phyloP scores from a whole-genome alignment of 2,113 vertebrate genomes.

The Leptobrachium ailaonicum region DNA sequence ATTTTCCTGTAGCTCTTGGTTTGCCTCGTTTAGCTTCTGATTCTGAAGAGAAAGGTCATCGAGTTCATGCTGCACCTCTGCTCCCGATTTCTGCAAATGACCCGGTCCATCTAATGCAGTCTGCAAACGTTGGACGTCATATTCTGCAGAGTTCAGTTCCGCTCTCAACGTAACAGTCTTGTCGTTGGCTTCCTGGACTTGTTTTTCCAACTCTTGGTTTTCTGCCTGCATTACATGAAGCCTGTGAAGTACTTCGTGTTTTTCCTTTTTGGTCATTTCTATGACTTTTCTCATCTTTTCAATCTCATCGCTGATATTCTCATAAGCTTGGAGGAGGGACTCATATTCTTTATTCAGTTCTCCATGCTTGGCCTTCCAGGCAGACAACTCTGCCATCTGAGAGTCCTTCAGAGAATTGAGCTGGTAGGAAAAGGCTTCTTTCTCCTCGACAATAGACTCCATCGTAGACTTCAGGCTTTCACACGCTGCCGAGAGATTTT shows the following conservation, averaged over 20 bases:
- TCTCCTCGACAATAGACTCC: slow-evolving; percentile 84
- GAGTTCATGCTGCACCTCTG: slow-evolving; percentile 56
- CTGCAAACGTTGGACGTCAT: slow-evolving; percentile 67
- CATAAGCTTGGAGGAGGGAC: slow-evolving; percentile 80
- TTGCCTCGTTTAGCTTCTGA: slow-evolving; percentile 66
- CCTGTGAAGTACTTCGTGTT: slow-evolving; percentile 73
- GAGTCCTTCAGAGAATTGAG: slow-evolving; percentile 83
- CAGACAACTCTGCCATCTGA: slow-evolving; percentile 80
- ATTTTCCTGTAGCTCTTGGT: slow-evolving; percentile 58
- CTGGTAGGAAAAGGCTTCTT: slow-evolving; percentile 83
- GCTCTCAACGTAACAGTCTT: slow-evolving; percentile 69
- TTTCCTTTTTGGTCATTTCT: slow-evolving; percentile 74
- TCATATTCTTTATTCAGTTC: slow-evolving; percentile 86
- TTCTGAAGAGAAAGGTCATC: slow-evolving; percentile 63
- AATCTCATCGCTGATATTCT: slow-evolving; percentile 83
- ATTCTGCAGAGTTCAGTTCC: slow-evolving; percentile 67
- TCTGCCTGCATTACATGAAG: slow-evolving; percentile 65
- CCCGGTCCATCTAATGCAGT: slow-evolving; percentile 66
- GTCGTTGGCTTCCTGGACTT: slow-evolving; percentile 58
- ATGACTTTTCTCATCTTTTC: slow-evolving; percentile 82
- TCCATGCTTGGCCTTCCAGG: slow-evolving; percentile 79
- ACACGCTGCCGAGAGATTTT: slow-evolving; percentile 77
- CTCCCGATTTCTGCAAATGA: slow-evolving; percentile 54
- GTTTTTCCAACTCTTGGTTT: slow-evolving; percentile 62
- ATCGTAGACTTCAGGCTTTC: slow-evolving; percentile 85